Evolutionary conservation across 1,140 invertebrate species (phyloP).

Genomic region (Saccostrea cuccullata): DNA sequence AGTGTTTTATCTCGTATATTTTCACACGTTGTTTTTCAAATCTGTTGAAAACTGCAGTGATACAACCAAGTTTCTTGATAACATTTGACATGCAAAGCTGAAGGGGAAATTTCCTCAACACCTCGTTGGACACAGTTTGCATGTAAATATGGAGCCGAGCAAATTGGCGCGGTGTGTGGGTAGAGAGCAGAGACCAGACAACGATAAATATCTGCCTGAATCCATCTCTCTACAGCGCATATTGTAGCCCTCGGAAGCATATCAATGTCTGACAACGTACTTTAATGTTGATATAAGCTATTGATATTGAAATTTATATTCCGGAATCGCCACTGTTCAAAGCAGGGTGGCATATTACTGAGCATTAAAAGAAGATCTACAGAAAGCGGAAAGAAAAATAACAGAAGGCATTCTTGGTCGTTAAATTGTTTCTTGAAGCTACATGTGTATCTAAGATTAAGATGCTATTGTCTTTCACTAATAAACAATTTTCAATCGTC

Average conservation of each 20-base stretch:
- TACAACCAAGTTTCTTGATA: background rate
- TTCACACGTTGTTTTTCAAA: background rate
- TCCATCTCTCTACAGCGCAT: background rate
- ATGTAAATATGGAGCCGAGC: background rate
- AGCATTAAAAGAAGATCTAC: background rate
- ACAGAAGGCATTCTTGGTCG: too few species aligned
- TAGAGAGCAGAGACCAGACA: background rate
- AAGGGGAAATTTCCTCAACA: background rate
- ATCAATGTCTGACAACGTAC: background rate
- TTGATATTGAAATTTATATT: slow-evolving; percentile 20
- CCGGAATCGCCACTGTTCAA: background rate
- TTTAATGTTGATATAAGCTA: slow-evolving; percentile 5
- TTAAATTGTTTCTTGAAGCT: too few species aligned
- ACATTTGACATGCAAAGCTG: background rate
- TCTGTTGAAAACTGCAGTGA: background rate
- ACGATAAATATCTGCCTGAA: slow-evolving; percentile 22
- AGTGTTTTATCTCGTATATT: background rate
- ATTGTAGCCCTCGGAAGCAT: slow-evolving; percentile 5
- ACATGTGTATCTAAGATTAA: too few species aligned
- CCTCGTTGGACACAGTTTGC: slow-evolving; percentile 12
- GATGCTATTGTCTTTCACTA: too few species aligned
- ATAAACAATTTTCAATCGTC: too few species aligned
- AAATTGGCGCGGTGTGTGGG: slow-evolving; percentile 22
- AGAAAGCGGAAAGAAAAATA: background rate
- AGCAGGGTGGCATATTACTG: background rate